Conservation (phyloP, 2,113 vertebrate genomes). For the Laterallus jamaicensis region DNA sequence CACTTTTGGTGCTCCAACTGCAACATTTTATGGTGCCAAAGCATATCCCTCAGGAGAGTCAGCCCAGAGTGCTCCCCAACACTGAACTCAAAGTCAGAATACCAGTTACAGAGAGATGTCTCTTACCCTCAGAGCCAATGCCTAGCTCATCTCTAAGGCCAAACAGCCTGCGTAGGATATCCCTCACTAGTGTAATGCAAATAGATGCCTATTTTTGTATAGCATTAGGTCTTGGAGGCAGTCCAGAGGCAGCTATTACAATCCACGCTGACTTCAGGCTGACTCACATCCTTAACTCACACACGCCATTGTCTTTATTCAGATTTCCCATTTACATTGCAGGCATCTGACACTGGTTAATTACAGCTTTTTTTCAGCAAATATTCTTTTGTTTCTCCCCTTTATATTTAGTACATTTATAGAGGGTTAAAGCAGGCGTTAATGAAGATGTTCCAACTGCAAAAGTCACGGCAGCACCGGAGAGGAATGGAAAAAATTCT, state of each 20-base stretch:
- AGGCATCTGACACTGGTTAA: conserved; percentile 49
- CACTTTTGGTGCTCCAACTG: neutral
- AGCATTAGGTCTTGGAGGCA: neutral
- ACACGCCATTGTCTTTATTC: conserved; percentile 35
- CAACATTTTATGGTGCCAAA: neutral
- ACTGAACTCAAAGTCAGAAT: neutral
- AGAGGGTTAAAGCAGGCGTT: neutral
- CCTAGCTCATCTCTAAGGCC: neutral
- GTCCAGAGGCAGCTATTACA: conserved; percentile 17
- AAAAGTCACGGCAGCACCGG: neutral
- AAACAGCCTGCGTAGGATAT: neutral
- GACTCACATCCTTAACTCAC: conserved; percentile 49
- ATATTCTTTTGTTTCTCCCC: conserved; percentile 21
- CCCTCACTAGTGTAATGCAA: neutral
- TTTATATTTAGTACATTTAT: conserved; percentile 47
- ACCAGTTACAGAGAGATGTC: neutral
- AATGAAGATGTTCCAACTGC: conserved; percentile 29
- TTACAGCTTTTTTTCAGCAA: conserved; percentile 30
- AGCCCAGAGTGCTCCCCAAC: neutral
- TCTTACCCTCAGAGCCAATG: neutral
- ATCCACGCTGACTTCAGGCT: conserved; percentile 16
- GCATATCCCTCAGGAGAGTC: neutral
- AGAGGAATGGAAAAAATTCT: neutral
- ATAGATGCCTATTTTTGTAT: neutral
- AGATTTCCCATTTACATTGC: neutral